Percentiles rank a stretch among this genome's conserved stretches.
phyloP scores from a whole-genome alignment of 2,797 vertebrate genomes.

The Streptopelia turtur region DNA sequence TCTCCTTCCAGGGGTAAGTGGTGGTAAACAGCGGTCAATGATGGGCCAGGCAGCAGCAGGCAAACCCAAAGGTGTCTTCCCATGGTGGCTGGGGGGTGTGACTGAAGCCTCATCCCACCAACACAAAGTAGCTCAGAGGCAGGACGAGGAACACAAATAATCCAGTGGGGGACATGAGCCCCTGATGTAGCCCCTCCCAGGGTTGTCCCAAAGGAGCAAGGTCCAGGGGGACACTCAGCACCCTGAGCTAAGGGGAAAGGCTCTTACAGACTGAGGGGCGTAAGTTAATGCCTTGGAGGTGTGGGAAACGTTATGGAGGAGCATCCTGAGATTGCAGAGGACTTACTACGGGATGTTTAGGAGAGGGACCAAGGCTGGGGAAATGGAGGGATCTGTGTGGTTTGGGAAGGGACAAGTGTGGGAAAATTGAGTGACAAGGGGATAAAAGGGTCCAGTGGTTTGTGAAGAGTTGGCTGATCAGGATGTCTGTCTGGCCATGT shows the following conservation, averaged over 20 bases:
- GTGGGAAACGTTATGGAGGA: not conserved
- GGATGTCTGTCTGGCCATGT: not conserved
- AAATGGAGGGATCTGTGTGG: not conserved
- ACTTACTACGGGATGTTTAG: not conserved
- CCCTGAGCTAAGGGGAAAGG: not conserved
- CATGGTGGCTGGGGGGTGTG: not conserved
- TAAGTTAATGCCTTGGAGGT: not conserved
- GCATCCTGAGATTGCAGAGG: not conserved
- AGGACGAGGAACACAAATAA: not conserved
- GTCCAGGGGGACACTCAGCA: not conserved
- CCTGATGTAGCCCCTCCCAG: fast-evolving
- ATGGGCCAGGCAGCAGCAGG: not conserved
- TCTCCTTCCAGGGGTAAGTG: not conserved
- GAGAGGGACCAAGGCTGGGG: not conserved
- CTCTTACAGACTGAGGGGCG: fast-evolving
- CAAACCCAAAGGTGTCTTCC: not conserved
- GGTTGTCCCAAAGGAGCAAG: not conserved
- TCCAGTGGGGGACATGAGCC: fast-evolving
- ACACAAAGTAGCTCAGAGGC: not conserved
- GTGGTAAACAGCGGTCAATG: not conserved
- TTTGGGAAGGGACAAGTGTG: not conserved
- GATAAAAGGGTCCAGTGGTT: not conserved
- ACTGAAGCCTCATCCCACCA: not conserved
- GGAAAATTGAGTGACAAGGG: not conserved
- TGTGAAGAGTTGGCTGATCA: not conserved